phyloP scores from a whole-genome alignment of 2,888 invertebrate genomes.

The Stenodera caucasica region DNA sequence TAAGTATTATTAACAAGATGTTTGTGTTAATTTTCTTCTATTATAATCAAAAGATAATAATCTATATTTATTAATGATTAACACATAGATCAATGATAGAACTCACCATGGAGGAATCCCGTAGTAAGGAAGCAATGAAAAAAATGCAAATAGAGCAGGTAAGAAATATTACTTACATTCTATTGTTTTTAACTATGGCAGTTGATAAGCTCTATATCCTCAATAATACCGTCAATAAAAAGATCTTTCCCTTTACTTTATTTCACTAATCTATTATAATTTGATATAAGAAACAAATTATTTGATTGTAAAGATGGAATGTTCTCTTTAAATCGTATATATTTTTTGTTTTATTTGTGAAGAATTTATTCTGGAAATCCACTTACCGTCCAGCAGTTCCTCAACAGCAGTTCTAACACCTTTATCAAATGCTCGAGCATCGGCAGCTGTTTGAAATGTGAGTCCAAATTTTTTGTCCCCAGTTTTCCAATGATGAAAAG shows the following conservation, averaged over 20 bases:
- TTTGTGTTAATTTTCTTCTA: not conserved
- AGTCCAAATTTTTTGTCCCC: slow-evolving; percentile 94
- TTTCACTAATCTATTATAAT: no score
- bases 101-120: slow-evolving; percentile 70
- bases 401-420: slow-evolving; percentile 88
- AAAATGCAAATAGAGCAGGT: slow-evolving; percentile 63
- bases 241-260: no score
- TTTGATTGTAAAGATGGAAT: not conserved
- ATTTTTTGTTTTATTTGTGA: not conserved
- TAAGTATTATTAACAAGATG: slow-evolving; percentile 10
- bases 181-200: slow-evolving; percentile 25
- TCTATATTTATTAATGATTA: slow-evolving; percentile 9
- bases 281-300: not conserved
- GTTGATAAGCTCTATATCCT: slow-evolving; percentile 4
- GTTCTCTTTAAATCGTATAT: no score
- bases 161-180: slow-evolving; percentile 62
- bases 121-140: slow-evolving; percentile 66
- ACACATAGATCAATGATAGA: slow-evolving; percentile 7
- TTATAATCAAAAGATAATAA: not conserved
- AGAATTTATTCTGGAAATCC: slow-evolving; percentile 36
- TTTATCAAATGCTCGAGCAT: slow-evolving; percentile 91
- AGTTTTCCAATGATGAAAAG: slow-evolving; percentile 97
- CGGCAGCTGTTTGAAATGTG: slow-evolving; percentile 94
- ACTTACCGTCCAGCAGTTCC: slow-evolving; percentile 86
- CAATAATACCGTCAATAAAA: no score